These are phyloP conservation scores for Rhincodon typus DNA, from an alignment of 2,797 vertebrate genomes.

Conservation along the genomic window DNA sequence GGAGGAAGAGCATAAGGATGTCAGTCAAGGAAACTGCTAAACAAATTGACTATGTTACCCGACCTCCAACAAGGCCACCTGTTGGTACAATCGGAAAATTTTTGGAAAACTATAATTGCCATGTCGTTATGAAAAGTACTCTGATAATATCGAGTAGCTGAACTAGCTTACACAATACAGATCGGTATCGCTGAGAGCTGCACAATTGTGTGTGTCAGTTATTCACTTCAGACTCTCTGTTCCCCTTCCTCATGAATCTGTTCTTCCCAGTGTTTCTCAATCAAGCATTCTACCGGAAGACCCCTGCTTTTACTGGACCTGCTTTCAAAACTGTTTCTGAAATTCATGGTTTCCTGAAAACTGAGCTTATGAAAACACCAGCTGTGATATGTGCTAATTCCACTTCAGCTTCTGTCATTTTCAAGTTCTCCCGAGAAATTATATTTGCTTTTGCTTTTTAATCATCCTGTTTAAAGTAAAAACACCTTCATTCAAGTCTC, in stretches of 20 bases:
- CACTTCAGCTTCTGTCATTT: neutral
- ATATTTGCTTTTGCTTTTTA: neutral
- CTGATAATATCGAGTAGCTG: neutral
- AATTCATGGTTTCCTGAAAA: neutral
- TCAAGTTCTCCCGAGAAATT: neutral
- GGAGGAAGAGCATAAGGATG: neutral
- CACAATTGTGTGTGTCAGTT: too few relatives aligned
- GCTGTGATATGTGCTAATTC: neutral
- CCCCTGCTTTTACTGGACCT: neutral
- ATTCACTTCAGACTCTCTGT: neutral
- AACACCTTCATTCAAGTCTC: neutral
- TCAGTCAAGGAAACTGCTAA: neutral
- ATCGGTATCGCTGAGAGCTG: neutral
- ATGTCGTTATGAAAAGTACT: neutral
- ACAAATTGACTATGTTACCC: neutral
- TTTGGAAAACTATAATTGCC: too few relatives aligned
- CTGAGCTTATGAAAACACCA: neutral
- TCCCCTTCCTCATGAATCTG: neutral
- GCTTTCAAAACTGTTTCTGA: conserved; percentile 1
- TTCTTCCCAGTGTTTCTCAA: neutral
- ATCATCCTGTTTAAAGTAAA: neutral
- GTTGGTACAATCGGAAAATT: neutral
- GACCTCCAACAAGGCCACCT: too few relatives aligned
- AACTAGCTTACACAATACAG: neutral
- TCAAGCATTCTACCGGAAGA: neutral